A percentile compares a stretch with the other conserved stretches of the same genome.
These are phyloP conservation scores for Drosophila mettleri DNA, from an alignment of 2,888 invertebrate species.

Conservation along the genomic window DNA sequence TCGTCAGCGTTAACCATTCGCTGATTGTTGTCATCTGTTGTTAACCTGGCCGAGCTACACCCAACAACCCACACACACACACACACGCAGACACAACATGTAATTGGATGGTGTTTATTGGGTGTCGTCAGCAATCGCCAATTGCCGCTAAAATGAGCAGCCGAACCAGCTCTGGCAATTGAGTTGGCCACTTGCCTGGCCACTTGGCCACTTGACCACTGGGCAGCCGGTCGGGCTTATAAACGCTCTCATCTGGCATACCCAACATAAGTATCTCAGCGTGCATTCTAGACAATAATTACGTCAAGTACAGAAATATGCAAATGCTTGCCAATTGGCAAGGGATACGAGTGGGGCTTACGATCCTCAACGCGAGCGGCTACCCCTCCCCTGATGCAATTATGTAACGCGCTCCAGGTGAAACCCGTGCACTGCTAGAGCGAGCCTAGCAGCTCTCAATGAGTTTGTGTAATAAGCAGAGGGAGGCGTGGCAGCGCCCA, in stretches of 20 bases:
- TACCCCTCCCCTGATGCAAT: not conserved
- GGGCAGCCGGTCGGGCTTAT: not conserved
- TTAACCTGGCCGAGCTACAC: constrained; percentile 38
- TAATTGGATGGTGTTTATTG: constrained; percentile 75
- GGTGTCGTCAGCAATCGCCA: constrained; percentile 76
- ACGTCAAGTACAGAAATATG: constrained; percentile 10
- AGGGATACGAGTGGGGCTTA: not conserved
- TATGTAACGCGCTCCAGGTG: not conserved
- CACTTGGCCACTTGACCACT: constrained; percentile 19
- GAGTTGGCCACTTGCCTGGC: constrained; percentile 35
- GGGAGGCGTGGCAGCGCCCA: not conserved
- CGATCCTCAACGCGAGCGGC: not conserved
- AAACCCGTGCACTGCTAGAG: not conserved
- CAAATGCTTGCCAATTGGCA: not conserved
- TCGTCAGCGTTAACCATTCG: constrained; percentile 58
- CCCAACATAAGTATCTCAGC: constrained; percentile 2
- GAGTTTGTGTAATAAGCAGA: not conserved
- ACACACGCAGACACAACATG: constrained; percentile 29
- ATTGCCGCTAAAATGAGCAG: constrained; percentile 56
- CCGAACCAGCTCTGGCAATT: constrained; percentile 45
- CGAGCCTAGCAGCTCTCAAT: not conserved
- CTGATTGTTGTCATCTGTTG: constrained; percentile 53
- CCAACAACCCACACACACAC: constrained; percentile 28
- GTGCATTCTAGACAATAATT: constrained; percentile 22
- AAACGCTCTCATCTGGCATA: constrained; percentile 7